Evolutionary conservation across 2,113 vertebrate species (phyloP), one percentile per base, ranked within the genome.

Genomic region (Neopipo cinnamomea): DNA sequence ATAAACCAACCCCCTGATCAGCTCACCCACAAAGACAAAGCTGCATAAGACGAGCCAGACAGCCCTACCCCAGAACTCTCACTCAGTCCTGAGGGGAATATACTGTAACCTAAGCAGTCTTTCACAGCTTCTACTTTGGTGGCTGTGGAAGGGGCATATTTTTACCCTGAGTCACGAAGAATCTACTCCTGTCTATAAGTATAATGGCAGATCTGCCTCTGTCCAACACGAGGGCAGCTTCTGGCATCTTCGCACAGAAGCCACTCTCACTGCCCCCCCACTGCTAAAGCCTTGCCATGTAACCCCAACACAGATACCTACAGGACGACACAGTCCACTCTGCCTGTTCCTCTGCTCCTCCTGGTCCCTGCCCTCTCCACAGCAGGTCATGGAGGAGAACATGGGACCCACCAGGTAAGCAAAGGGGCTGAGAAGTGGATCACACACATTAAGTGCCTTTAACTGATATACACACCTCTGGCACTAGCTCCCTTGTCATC

Each of bases 401-500:
- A 23, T 3, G 12, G 42, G 47, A 63, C 25, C 30, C 35, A 46
- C 8, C 17, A 61, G 55, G 49, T 4, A 18, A 68, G 47, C 23
- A 52, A 68, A 73, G 67, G 46, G 35, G 23, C 49, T 56, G 18
- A 76, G 67, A 46, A 55, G 56, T 33, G 23, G 67, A 91, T 55
- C 83, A 50, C 35, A 11, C 42, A 41, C 31, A 9, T 0, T 37
- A 50, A 28, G 15, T 9, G 42, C 59, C 68, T 91, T 58, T 79
- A 71, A 53, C 67, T 63, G 59, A 47, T 27, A 47, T 12, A 33
- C 22, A 39, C 78, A 70, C 78, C 52, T 83, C 71, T 62, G 72
- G 76, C 33, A 74, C 67, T 22, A 63, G 75, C 59, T 92, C 44
- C 44, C 52, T 74, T 91, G 90, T 77, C 85, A 91, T 56, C 72